Conservation (phyloP, 2,888 invertebrate genomes). For the Drosophila affinis region DNA sequence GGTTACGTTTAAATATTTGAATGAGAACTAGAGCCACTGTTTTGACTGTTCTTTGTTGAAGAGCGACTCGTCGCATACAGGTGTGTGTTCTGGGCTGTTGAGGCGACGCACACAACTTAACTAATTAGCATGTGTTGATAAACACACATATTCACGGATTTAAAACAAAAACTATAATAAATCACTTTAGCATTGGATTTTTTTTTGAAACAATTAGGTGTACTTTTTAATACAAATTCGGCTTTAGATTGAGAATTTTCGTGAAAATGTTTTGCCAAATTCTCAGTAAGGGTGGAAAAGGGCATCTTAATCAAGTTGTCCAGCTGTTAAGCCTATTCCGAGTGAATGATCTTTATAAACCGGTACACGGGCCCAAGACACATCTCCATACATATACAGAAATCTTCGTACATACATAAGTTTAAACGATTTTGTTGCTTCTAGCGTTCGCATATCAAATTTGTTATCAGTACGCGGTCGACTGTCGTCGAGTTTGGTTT, state of each 20-base stretch:
- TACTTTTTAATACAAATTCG: conserved; percentile 4
- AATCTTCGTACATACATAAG: background rate
- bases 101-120: background rate
- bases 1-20: conserved; percentile 42
- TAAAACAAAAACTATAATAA: background rate
- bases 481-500: conserved; percentile 43
- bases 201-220: background rate
- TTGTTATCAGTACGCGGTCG: conserved; percentile 65
- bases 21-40: conserved; percentile 4
- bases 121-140: conserved; percentile 10
- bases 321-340: background rate
- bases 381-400: background rate
- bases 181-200: background rate
- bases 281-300: background rate
- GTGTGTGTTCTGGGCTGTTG: background rate
- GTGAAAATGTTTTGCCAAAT: background rate
- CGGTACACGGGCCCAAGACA: background rate
- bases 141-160: background rate
- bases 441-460: conserved; percentile 32
- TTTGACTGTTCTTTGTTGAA: conserved; percentile 17
- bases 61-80: background rate
- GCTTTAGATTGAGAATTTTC: background rate
- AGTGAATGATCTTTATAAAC: background rate
- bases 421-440: background rate
- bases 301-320: background rate